These are phyloP conservation scores for Anguilla obscura DNA, from an alignment of 2,797 vertebrate genomes.

Conservation along the genomic window DNA sequence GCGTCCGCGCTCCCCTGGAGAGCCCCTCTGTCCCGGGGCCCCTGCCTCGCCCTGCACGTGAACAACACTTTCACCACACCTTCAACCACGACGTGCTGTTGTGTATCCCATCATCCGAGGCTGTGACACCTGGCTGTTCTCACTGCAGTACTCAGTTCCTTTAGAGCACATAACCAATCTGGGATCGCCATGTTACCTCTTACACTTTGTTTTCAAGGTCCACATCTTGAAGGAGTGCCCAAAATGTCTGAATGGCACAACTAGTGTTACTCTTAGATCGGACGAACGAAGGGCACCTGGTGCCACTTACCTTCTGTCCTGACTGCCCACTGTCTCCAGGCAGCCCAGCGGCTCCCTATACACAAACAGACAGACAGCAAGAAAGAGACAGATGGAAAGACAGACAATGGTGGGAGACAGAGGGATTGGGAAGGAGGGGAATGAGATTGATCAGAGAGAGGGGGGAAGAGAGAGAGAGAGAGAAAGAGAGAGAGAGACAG, in stretches of 20 bases:
- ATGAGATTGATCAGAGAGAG: neutral
- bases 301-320: conserved; percentile 83
- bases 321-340: conserved; percentile 75
- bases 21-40: conserved; percentile 75
- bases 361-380: neutral
- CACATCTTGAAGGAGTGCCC: neutral
- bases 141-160: neutral
- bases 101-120: neutral
- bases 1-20: conserved; percentile 88
- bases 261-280: neutral
- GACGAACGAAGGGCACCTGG: conserved; percentile 35
- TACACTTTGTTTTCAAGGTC: neutral
- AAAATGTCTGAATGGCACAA: too few species aligned
- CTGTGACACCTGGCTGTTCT: neutral
- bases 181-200: neutral
- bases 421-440: neutral
- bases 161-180: neutral
- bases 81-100: neutral
- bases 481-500: neutral
- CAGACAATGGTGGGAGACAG: conserved; percentile 7
- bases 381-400: conserved; percentile 19
- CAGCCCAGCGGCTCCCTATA: conserved; percentile 79
- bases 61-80: neutral
- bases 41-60: conserved; percentile 83
- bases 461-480: neutral